Percentiles rank a stretch among this genome's conserved stretches.
These are phyloP conservation scores for Cherax destructor DNA, from an alignment of 1,140 invertebrate species.

Conservation along the genomic window DNA sequence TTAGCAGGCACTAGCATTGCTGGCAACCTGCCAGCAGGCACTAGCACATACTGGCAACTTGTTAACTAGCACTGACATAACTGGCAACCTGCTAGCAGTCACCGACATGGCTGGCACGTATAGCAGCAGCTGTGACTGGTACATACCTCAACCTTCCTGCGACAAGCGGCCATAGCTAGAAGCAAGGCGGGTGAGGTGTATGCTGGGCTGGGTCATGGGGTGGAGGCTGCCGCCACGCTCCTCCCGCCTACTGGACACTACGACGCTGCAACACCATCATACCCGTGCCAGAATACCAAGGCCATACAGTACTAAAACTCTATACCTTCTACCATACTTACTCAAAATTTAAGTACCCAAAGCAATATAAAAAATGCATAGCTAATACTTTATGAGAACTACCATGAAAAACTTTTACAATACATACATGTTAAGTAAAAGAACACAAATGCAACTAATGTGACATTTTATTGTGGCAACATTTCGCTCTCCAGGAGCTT, in stretches of 20 bases:
- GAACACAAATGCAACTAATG: too few species aligned
- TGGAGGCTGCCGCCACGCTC: constrained; percentile 30
- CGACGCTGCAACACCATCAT: constrained; percentile 37
- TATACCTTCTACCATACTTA: not conserved
- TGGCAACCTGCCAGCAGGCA: too few species aligned
- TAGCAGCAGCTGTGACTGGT: not conserved
- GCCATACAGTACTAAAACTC: not conserved
- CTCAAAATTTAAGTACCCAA: not conserved
- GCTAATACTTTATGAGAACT: not conserved
- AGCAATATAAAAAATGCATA: not conserved
- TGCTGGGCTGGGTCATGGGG: constrained; percentile 45
- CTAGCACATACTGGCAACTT: too few species aligned
- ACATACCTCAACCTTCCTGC: constrained; percentile 62
- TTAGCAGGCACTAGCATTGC: too few species aligned
- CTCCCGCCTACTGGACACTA: constrained; percentile 23
- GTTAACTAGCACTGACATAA: too few species aligned
- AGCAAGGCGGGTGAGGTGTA: constrained; percentile 33
- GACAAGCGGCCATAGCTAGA: constrained; percentile 54
- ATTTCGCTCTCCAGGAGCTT: too few species aligned
- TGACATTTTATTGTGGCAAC: too few species aligned
- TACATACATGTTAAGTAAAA: too few species aligned
- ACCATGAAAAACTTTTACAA: too few species aligned
- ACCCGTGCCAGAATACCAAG: constrained; percentile 1
- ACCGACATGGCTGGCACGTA: not conserved
- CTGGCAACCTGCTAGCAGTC: too few species aligned